Conservation (phyloP, 2,888 invertebrate species). For the Nowickia ferox region DNA sequence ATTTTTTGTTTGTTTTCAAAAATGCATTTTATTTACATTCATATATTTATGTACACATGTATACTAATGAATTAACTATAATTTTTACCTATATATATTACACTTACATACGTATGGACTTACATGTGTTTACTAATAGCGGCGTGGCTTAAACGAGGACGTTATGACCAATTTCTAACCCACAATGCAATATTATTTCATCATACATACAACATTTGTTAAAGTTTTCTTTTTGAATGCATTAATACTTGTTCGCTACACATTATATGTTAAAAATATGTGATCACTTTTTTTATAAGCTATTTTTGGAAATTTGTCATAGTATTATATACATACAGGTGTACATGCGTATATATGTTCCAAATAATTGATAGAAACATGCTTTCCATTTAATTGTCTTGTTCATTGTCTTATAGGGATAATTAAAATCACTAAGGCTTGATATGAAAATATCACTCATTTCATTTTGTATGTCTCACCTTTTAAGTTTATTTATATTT, state of each 20-base stretch:
- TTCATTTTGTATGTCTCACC: too few species aligned
- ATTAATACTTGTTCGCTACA: not conserved
- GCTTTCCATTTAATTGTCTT: too few species aligned
- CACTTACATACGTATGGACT: not conserved
- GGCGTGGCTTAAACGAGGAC: constrained; percentile 52
- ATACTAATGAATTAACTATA: constrained; percentile 31
- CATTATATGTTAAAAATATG: not conserved
- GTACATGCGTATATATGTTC: too few species aligned
- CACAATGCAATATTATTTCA: constrained; percentile 12
- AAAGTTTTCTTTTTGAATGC: not conserved
- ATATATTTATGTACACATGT: not conserved
- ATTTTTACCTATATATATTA: constrained; percentile 16
- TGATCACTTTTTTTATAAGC: not conserved
- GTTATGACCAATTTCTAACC: constrained; percentile 12
- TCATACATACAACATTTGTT: too few species aligned
- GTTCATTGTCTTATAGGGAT: too few species aligned
- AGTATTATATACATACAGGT: not conserved
- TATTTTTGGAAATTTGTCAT: not conserved
- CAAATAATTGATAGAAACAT: too few species aligned
- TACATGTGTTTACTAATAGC: constrained; percentile 41
- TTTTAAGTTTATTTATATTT: too few species aligned
- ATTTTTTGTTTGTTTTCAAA: constrained; percentile 17
- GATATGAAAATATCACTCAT: too few species aligned
- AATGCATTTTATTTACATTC: constrained; percentile 19
- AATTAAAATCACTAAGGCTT: too few species aligned